Percentiles rank a stretch among this genome's conserved stretches.
phyloP scores from a whole-genome alignment of 2,797 vertebrate genomes.

The Dendrocincla tyrannina region DNA sequence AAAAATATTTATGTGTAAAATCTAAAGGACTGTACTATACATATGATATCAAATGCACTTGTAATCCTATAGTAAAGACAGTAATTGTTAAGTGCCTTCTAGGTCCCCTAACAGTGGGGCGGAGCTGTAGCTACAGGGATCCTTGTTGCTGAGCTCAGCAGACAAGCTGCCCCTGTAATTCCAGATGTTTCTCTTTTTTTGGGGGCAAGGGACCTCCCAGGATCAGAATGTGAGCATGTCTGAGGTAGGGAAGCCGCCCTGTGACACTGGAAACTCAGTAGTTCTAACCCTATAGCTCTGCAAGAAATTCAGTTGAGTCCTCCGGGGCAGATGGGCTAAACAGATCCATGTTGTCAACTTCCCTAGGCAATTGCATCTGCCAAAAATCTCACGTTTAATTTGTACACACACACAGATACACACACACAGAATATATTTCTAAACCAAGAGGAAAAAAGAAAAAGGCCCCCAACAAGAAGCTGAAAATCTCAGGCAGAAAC shows the following conservation, averaged over 20 bases:
- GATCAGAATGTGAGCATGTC: conserved; percentile 49
- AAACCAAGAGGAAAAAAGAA: background rate
- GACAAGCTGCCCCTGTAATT: conserved; percentile 60
- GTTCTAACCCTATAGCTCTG: conserved; percentile 25
- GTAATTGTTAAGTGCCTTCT: conserved; percentile 38
- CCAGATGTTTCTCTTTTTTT: conserved; percentile 66
- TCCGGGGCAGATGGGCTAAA: conserved; percentile 4
- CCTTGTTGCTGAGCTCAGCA: conserved; percentile 72
- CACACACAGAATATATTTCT: background rate
- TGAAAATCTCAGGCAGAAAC: conserved; percentile 23
- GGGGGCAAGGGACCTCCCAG: conserved; percentile 58
- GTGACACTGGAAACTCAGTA: conserved; percentile 51
- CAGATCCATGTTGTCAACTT: conserved; percentile 7
- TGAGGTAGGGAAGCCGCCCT: conserved; percentile 43
- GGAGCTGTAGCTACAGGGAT: conserved; percentile 36
- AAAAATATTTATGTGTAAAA: conserved; percentile 23
- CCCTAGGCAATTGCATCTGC: background rate
- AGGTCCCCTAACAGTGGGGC: conserved; percentile 54
- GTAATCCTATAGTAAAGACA: conserved; percentile 13
- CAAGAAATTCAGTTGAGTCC: conserved; percentile 35
- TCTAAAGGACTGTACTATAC: background rate
- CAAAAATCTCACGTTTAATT: conserved; percentile 33
- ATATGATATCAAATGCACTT: background rate
- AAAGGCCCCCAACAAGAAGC: background rate
- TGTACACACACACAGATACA: background rate